Percentiles rank a stretch among this genome's conserved stretches.
phyloP scores from a whole-genome alignment of 2,797 vertebrate genomes.

The Amazona ochrocephala region DNA sequence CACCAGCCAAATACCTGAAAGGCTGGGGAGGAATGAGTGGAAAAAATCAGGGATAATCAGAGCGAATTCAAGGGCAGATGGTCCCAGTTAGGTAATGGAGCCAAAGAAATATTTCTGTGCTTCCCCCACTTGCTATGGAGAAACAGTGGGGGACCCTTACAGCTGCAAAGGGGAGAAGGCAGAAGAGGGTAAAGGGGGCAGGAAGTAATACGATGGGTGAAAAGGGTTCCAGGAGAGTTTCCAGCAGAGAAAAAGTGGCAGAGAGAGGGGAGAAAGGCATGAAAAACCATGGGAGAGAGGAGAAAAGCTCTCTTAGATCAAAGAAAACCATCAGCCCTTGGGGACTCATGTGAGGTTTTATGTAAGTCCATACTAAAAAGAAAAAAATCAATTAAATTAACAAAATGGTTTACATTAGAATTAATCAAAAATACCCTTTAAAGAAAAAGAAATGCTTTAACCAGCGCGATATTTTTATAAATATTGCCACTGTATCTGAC shows the following conservation, averaged over 20 bases:
- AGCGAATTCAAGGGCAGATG: background rate
- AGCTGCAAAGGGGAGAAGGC: background rate
- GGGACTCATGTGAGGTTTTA: background rate
- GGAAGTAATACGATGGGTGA: background rate
- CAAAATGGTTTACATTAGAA: conserved; percentile 51
- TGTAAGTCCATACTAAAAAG: conserved; percentile 18
- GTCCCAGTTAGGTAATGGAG: background rate
- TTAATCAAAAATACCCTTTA: conserved; percentile 32
- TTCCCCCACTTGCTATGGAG: background rate
- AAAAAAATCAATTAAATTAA: conserved; percentile 59
- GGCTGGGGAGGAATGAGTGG: rapidly evolving
- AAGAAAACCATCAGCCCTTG: background rate
- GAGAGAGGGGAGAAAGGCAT: background rate
- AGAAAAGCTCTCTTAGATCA: conserved; percentile 16
- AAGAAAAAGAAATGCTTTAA: background rate
- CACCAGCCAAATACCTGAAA: background rate
- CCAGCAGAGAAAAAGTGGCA: background rate
- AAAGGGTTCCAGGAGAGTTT: background rate
- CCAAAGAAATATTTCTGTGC: background rate
- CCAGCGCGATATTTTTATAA: background rate
- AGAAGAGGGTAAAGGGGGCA: background rate
- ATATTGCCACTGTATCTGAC: rapidly evolving
- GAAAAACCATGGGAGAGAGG: background rate
- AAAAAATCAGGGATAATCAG: background rate
- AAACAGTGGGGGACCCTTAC: background rate